phyloP scores from a whole-genome alignment of 2,797 vertebrate species.

The Poeciliopsis presidionis region DNA sequence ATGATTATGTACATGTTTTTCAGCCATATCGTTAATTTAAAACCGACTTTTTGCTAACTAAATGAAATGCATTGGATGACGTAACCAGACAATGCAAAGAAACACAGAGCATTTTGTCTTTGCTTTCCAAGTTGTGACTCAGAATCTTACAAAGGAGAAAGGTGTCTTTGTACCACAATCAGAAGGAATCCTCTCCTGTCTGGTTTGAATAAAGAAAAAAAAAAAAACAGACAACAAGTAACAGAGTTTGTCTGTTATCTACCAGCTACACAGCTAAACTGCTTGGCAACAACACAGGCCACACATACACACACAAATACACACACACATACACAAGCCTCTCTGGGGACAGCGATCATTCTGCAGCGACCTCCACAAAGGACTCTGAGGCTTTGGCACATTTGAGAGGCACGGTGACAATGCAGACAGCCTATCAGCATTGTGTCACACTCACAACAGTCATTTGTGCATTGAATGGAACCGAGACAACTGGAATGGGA shows the following conservation, averaged over 20 bases:
- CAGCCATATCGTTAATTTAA: neutral
- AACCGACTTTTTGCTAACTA: neutral
- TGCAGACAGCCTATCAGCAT: constrained; percentile 69
- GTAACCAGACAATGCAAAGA: neutral
- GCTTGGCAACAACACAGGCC: constrained; percentile 59
- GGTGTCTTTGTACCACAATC: constrained; percentile 11
- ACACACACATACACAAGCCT: constrained; percentile 8
- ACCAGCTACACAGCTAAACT: constrained; percentile 45
- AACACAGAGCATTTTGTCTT: neutral
- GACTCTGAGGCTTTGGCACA: constrained; percentile 56
- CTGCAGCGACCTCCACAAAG: constrained; percentile 59
- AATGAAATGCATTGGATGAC: neutral
- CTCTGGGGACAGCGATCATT: constrained; percentile 44
- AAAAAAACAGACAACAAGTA: constrained; percentile 30
- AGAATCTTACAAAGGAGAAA: neutral
- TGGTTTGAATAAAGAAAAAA: constrained; percentile 4
- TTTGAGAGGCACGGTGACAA: constrained; percentile 67
- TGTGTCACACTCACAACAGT: constrained; percentile 51
- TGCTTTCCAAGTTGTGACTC: neutral
- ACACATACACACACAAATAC: neutral
- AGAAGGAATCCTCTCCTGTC: constrained; percentile 48
- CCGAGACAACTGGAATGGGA: constrained; percentile 48
- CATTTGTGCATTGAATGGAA: constrained; percentile 52
- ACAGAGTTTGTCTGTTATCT: constrained; percentile 56
- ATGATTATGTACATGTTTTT: no score